Percentiles rank a stretch among this genome's conserved stretches.
phyloP scores from a whole-genome alignment of 2,113 vertebrate species.

The Cebus imitator region DNA sequence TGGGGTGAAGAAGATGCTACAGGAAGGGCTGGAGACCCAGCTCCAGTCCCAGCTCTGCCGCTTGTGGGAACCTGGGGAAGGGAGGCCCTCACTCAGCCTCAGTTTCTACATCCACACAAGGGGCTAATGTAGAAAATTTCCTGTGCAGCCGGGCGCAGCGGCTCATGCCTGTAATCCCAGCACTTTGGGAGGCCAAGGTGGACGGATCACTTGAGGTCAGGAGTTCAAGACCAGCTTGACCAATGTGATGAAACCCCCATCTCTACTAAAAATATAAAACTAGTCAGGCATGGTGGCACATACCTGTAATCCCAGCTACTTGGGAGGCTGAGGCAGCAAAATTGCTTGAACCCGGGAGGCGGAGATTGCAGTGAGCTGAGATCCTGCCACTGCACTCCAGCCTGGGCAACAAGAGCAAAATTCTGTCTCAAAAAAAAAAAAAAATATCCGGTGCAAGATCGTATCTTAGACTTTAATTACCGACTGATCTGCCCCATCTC shows the following conservation, averaged over 20 bases:
- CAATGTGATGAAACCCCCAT: neutral
- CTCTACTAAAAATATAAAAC: neutral
- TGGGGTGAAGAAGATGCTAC: fast-evolving
- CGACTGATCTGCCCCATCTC: neutral
- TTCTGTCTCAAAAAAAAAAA: neutral
- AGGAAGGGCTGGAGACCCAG: neutral
- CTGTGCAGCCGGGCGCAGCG: no score
- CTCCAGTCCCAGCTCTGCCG: neutral
- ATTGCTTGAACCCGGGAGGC: neutral
- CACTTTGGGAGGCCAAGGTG: neutral
- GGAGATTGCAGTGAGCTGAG: neutral
- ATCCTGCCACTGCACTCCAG: neutral
- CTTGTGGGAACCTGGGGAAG: neutral
- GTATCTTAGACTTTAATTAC: neutral
- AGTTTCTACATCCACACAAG: neutral
- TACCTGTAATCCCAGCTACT: neutral
- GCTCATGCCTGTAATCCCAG: neutral
- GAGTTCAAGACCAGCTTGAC: neutral
- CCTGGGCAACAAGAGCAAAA: neutral
- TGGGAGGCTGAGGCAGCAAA: neutral
- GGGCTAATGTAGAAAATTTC: neutral
- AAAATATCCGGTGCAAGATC: neutral
- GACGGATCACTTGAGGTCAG: neutral
- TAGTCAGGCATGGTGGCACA: neutral
- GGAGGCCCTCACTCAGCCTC: fast-evolving